Conservation (phyloP, 2,888 invertebrate species). For the Trachelus stipa region DNA sequence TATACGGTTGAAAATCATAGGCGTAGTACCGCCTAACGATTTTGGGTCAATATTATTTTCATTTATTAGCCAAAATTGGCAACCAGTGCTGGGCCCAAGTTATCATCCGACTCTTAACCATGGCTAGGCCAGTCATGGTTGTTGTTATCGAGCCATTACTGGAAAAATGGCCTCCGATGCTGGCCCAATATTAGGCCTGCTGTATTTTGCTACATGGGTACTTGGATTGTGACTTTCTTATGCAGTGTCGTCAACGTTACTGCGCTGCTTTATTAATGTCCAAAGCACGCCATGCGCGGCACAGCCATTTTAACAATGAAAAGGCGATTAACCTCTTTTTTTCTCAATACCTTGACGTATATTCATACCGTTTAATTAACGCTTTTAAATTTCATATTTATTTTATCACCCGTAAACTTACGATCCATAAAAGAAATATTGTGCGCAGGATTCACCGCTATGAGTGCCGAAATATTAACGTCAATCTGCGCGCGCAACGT, state of each 20-base stretch:
- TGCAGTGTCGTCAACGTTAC: not conserved
- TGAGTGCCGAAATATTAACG: not conserved
- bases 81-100: no score
- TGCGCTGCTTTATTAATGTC: not conserved
- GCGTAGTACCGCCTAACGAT: no score
- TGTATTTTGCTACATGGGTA: no score
- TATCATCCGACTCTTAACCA: no score
- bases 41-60: no score
- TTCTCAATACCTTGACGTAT: not conserved
- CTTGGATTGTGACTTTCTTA: not conserved
- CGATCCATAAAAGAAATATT: not conserved
- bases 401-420: not conserved
- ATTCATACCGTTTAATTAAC: not conserved
- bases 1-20: no score
- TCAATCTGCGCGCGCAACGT: not conserved
- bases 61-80: no score
- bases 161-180: no score
- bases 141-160: no score
- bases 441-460: not conserved
- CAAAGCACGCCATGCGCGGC: not conserved
- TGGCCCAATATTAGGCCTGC: no score
- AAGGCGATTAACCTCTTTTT: not conserved
- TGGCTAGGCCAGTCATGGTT: no score
- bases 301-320: not conserved
- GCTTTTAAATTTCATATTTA: not conserved